Evolutionary conservation across 2,888 invertebrate genomes (phyloP), one percentile per base, ranked within the genome.

Genomic region (Melanotus villosus): DNA sequence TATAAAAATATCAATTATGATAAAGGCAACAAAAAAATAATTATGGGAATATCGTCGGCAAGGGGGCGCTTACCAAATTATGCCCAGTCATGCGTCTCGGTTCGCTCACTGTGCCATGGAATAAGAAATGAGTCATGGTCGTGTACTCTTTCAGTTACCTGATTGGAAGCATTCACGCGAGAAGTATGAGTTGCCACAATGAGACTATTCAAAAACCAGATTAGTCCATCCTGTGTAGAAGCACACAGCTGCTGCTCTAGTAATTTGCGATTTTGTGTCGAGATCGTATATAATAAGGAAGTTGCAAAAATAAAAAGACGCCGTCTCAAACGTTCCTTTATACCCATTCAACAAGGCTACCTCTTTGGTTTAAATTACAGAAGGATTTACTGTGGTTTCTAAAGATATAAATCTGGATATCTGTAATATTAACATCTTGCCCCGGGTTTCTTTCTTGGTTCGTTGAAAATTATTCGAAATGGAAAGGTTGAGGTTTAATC

Each of bases 131-230:
- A 78, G 76, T 78, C 77, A 78, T 77, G 77, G 76, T 75, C 70
- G 69, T 70, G 64, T 68, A 73, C 71, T 73, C 63, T 60, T 73
- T 68, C 72, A 71, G 74, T 75, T 75, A 73, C 73, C 74, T 78
- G 79, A 79, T 79, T 78, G 77, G 76, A 72, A 73, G 77, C 79
- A 76, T 77, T 79, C 77, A 77, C 75, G 77, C 78, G 77, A 74
- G 73, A 78, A 79, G 75, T 76, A 75, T 75, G 75, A 74, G 76
- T 72, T 67, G 72, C 73, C 72, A 73, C 74, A 75, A 74, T 71
- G 73, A 70, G 52, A 56, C 69, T 68, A 72, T 74, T 73, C 69
- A 75, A 73, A 75, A 73, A 74, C 70, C 70, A 68, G 72, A 76
- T 75, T 75, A 75, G 71, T 65, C 41, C 60, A 72, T 75, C 73